phyloP scores from a whole-genome alignment of 1,140 invertebrate genomes.

The Drosophila neocordata region DNA sequence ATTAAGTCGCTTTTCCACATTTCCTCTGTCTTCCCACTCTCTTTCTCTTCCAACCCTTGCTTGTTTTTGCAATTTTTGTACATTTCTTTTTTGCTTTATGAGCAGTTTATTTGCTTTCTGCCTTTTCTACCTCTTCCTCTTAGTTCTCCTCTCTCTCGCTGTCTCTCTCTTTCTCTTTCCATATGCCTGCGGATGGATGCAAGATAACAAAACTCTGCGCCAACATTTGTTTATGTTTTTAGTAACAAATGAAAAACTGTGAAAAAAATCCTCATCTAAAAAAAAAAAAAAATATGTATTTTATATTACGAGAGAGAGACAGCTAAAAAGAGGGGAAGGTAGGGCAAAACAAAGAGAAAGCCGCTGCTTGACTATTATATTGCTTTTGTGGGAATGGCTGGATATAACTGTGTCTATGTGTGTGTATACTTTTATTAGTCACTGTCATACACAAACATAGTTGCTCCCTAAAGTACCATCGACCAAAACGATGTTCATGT shows the following conservation, averaged over 20 bases:
- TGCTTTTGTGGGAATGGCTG: constrained; percentile 55
- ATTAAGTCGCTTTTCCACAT: constrained; percentile 62
- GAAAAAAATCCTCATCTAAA: constrained; percentile 47
- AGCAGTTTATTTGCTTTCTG: constrained; percentile 72
- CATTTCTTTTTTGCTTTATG: constrained; percentile 68
- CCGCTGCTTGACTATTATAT: constrained; percentile 75
- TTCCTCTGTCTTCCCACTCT: neutral
- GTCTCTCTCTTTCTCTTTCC: constrained; percentile 24
- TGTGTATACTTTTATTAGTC: constrained; percentile 70
- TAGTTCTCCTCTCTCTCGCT: no score
- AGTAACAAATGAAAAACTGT: constrained; percentile 78
- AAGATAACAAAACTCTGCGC: constrained; percentile 51
- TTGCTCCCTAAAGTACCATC: constrained; percentile 77
- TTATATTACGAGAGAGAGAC: constrained; percentile 55
- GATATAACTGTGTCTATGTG: constrained; percentile 4
- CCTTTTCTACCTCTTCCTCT: constrained; percentile 10
- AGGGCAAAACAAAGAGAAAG: constrained; percentile 22
- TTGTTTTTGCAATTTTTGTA: constrained; percentile 48
- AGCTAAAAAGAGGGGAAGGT: neutral
- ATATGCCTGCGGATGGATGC: constrained; percentile 43
- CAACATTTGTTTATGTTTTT: constrained; percentile 61
- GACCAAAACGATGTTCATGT: constrained; percentile 67
- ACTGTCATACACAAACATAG: constrained; percentile 68
- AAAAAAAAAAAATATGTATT: constrained; percentile 62
- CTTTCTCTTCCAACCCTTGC: constrained; percentile 19